Conservation (phyloP, 1,140 invertebrate species). For the Bombus huntii region DNA sequence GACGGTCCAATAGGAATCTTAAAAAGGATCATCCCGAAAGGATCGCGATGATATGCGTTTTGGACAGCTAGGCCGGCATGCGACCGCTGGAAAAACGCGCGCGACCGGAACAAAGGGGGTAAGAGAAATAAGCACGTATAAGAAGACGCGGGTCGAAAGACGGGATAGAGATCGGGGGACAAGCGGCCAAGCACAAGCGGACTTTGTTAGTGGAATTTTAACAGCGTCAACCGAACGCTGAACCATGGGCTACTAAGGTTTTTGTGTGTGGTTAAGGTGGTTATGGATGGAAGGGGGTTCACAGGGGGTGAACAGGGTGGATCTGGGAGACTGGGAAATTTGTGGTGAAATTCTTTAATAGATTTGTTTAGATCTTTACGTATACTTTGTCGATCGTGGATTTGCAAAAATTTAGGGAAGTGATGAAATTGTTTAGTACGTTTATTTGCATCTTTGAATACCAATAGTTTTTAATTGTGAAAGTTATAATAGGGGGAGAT, state of each 20-base stretch:
- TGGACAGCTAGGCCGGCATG: conserved; percentile 44
- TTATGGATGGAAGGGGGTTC: neutral
- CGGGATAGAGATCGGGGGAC: neutral
- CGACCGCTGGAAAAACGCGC: conserved; percentile 37
- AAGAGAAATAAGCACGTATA: conserved; percentile 35
- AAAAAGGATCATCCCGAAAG: conserved; percentile 54
- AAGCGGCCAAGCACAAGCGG: neutral
- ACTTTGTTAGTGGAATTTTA: conserved; percentile 66
- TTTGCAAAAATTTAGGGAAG: too few relatives aligned
- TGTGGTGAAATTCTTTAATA: neutral
- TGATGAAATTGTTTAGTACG: too few relatives aligned
- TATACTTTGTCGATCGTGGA: too few relatives aligned
- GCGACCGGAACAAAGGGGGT: conserved; percentile 47
- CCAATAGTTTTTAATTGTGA: too few relatives aligned
- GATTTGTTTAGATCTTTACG: too few relatives aligned
- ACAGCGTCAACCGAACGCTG: conserved; percentile 38
- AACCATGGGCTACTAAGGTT: neutral
- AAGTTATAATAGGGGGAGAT: too few relatives aligned
- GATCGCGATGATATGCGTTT: conserved; percentile 56
- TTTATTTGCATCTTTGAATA: too few relatives aligned
- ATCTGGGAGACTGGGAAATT: neutral
- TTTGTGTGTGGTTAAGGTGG: neutral
- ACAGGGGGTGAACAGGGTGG: too few relatives aligned
- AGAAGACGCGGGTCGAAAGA: conserved; percentile 45
- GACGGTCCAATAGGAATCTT: conserved; percentile 57